Conservation (phyloP, 1,140 invertebrate species). For the Aphelenchoides besseyi region DNA sequence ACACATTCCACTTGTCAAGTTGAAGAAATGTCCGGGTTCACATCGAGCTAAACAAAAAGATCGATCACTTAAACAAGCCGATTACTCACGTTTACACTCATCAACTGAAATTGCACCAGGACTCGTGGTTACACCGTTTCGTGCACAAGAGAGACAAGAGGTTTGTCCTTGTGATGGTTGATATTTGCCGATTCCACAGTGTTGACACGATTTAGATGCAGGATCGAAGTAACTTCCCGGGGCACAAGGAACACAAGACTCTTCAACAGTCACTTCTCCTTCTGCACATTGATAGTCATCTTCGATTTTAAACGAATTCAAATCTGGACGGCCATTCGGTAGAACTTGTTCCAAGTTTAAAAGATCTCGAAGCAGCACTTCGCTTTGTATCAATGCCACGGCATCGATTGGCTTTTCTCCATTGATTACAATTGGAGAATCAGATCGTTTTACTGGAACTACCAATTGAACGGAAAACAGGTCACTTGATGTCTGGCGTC, state of each 20-base stretch:
- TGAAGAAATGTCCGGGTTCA: slow-evolving; percentile 54
- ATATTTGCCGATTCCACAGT: slow-evolving; percentile 83
- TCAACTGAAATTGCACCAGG: slow-evolving; percentile 78
- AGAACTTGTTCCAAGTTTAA: slow-evolving; percentile 68
- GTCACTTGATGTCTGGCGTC: background rate
- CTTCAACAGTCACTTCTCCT: slow-evolving; percentile 85
- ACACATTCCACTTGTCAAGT: slow-evolving; percentile 73
- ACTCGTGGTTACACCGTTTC: slow-evolving; percentile 74
- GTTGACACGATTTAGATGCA: slow-evolving; percentile 72
- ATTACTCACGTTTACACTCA: slow-evolving; percentile 77
- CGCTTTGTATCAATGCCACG: slow-evolving; percentile 53
- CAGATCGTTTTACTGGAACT: slow-evolving; percentile 7
- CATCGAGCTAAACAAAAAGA: slow-evolving; percentile 62
- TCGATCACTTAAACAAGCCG: background rate
- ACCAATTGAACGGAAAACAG: slow-evolving; percentile 11
- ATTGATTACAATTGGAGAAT: slow-evolving; percentile 14
- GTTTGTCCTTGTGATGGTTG: slow-evolving; percentile 87
- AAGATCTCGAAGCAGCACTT: slow-evolving; percentile 47
- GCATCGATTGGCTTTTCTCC: slow-evolving; percentile 28
- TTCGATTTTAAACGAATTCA: slow-evolving; percentile 77
- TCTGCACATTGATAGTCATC: slow-evolving; percentile 87
- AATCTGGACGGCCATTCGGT: slow-evolving; percentile 87
- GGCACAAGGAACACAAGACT: slow-evolving; percentile 82
- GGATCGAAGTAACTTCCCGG: slow-evolving; percentile 82
- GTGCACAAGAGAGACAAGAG: slow-evolving; percentile 79